Conservation (phyloP, 2,797 vertebrate genomes). For the Macropus fuliginosus region DNA sequence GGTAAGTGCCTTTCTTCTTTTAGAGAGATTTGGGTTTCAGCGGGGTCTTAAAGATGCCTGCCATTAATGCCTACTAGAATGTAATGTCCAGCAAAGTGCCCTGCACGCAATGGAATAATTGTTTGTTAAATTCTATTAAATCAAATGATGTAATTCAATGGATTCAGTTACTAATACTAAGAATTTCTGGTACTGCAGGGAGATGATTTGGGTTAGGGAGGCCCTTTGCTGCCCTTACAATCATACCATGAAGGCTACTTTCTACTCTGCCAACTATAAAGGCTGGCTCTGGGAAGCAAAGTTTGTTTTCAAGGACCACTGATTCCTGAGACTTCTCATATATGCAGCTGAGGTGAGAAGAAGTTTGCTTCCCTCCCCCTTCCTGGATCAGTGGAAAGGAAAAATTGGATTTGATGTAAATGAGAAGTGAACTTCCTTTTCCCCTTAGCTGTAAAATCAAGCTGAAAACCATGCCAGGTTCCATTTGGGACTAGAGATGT, state of each 20-base stretch:
- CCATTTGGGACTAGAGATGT: not conserved
- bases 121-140: not conserved
- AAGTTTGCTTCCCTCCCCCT: not conserved
- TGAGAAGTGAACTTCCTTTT: not conserved
- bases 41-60: not conserved
- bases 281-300: not conserved
- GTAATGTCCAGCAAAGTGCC: not conserved
- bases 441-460: constrained; percentile 7
- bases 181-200: not conserved
- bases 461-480: not conserved
- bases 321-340: not conserved
- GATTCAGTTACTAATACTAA: not conserved
- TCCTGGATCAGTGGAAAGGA: not conserved
- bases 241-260: not conserved
- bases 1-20: not conserved
- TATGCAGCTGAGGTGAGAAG: not conserved
- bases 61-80: not conserved
- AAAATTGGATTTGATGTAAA: not conserved
- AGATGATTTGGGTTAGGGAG: not conserved
- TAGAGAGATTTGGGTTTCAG: not conserved
- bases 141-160: not conserved
- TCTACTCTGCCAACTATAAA: not conserved
- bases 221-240: not conserved
- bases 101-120: not conserved
- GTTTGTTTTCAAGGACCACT: not conserved